Evolutionary conservation across 2,888 invertebrate genomes (phyloP).

Genomic region (Metallyticus violacea): DNA sequence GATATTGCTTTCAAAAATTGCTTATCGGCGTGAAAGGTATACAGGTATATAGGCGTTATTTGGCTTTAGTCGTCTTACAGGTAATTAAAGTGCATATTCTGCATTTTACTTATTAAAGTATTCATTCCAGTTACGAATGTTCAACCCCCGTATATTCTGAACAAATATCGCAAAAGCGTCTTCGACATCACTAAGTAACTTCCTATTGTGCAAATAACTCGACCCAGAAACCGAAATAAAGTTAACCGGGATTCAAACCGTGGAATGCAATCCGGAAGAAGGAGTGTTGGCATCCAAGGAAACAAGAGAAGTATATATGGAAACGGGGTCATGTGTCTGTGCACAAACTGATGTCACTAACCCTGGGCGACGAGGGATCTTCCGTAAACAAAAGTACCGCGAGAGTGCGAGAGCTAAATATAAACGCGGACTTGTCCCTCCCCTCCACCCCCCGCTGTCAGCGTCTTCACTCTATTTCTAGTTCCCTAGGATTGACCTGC

Average conservation of each 20-base stretch:
- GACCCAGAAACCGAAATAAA: background rate
- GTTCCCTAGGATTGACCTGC: background rate
- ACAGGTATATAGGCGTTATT: too few species aligned
- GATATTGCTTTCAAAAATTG: too few species aligned
- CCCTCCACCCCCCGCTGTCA: background rate
- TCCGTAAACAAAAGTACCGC: background rate
- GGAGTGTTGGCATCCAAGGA: background rate
- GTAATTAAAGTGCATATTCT: too few species aligned
- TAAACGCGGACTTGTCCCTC: background rate
- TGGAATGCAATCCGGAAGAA: background rate
- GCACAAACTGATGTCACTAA: background rate
- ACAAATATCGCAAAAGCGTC: too few species aligned
- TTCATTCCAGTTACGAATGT: too few species aligned
- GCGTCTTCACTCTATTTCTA: background rate
- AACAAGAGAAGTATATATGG: constrained; percentile 8
- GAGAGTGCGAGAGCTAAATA: background rate
- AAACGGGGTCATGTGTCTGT: constrained; percentile 1
- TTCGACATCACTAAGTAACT: too few species aligned
- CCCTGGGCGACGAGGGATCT: too few species aligned
- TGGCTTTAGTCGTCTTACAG: too few species aligned
- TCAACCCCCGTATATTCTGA: too few species aligned
- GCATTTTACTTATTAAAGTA: too few species aligned
- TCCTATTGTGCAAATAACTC: background rate
- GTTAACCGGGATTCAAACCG: background rate
- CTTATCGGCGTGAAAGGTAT: too few species aligned